Evolutionary conservation across 2,797 vertebrate species (phyloP).

Genomic region (Lindbergichthys nudifrons): DNA sequence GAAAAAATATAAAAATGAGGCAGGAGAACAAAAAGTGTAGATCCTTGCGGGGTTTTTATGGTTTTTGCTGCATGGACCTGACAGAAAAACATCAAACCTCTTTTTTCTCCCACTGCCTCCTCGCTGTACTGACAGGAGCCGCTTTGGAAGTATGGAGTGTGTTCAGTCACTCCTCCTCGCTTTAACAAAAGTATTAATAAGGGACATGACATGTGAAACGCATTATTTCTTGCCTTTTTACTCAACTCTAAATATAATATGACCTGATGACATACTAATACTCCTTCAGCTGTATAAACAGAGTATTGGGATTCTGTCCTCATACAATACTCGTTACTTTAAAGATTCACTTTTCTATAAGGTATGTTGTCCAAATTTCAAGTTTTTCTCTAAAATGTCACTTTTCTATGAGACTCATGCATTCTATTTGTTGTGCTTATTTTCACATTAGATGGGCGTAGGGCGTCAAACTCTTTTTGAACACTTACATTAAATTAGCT

Average conservation of each 20-base stretch:
- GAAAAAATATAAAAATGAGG: conserved; percentile 24
- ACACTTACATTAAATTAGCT: too few species aligned
- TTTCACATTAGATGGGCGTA: too few species aligned
- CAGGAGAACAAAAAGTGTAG: not conserved
- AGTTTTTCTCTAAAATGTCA: too few species aligned
- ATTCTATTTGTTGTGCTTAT: too few species aligned
- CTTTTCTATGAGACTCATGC: too few species aligned
- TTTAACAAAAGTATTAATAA: not conserved
- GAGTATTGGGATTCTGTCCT: not conserved
- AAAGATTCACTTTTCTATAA: too few species aligned
- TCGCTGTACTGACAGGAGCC: conserved; percentile 15
- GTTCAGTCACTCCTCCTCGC: conserved; percentile 5
- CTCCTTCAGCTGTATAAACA: not conserved
- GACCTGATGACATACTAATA: not conserved
- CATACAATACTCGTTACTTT: not conserved
- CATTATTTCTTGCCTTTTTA: not conserved
- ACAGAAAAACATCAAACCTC: not conserved
- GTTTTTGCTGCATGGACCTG: not conserved
- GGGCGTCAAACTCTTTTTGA: too few species aligned
- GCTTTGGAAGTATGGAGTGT: conserved; percentile 16
- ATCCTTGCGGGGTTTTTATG: not conserved
- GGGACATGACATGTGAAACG: not conserved
- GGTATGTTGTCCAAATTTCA: too few species aligned
- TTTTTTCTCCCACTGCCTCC: conserved; percentile 19
- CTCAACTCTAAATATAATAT: not conserved